phyloP scores from a whole-genome alignment of 2,888 invertebrate genomes.

The Ecliptopera silaceata region DNA sequence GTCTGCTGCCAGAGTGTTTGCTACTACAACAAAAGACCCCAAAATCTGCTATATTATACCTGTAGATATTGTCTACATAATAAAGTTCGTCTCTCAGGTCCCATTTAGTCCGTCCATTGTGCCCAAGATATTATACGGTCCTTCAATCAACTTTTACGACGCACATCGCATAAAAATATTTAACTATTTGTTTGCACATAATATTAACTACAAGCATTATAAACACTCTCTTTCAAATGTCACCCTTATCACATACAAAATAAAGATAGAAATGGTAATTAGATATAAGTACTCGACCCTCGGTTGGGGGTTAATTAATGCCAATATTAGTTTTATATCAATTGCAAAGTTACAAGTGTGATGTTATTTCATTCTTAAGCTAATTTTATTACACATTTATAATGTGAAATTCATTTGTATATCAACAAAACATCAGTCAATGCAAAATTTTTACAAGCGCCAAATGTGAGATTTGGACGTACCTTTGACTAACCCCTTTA shows the following conservation, averaged over 20 bases:
- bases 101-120: constrained; percentile 61
- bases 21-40: too few species aligned
- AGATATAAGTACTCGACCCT: constrained; percentile 31
- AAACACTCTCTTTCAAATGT: constrained; percentile 36
- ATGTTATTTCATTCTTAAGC: constrained; percentile 17
- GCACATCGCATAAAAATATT: constrained; percentile 78
- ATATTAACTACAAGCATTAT: constrained; percentile 68
- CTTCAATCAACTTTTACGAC: constrained; percentile 80
- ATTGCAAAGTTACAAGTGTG: constrained; percentile 45
- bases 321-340: constrained; percentile 56
- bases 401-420: too few species aligned
- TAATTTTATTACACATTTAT: not conserved
- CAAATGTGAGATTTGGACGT: too few species aligned
- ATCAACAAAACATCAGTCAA: too few species aligned
- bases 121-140: constrained; percentile 57
- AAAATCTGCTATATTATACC: constrained; percentile 21
- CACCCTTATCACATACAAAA: constrained; percentile 34
- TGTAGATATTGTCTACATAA: constrained; percentile 32
- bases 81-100: constrained; percentile 45
- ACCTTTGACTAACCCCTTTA: too few species aligned
- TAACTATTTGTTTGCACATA: constrained; percentile 78
- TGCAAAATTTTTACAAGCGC: too few species aligned
- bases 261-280: constrained; percentile 32
- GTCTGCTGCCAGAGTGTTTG: too few species aligned
- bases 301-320: constrained; percentile 57